phyloP scores from a whole-genome alignment of 2,888 invertebrate species.

The Ochropleura plecta region DNA sequence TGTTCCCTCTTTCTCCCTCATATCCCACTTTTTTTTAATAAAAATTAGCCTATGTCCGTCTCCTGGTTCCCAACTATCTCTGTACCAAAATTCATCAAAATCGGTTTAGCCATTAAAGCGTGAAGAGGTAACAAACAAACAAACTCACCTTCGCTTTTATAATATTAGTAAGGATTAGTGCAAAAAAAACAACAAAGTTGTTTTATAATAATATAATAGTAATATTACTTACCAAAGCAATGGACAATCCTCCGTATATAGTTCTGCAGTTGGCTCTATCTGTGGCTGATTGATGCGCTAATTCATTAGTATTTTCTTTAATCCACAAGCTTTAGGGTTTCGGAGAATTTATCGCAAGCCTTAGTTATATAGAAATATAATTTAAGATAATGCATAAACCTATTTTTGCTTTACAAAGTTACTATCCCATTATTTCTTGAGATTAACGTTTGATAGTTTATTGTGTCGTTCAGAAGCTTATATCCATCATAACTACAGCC shows the following conservation, averaged over 20 bases:
- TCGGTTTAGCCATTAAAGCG: too few relatives aligned
- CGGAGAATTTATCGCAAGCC: constrained; percentile 6
- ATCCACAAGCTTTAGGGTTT: background rate
- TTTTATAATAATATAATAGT: too few relatives aligned
- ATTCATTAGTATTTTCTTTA: constrained; percentile 1
- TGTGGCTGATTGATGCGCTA: constrained; percentile 7
- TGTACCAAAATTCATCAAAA: too few relatives aligned
- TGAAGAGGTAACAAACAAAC: too few relatives aligned
- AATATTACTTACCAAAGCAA: constrained; percentile 10
- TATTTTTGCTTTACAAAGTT: background rate
- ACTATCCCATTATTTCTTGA: background rate
- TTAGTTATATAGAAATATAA: background rate
- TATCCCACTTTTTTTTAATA: too few relatives aligned
- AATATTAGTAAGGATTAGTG: too few relatives aligned
- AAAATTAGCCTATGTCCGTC: too few relatives aligned
- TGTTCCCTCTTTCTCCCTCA: too few relatives aligned
- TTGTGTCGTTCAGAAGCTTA: background rate
- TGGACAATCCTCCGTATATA: constrained; percentile 3
- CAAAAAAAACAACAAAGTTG: too few relatives aligned
- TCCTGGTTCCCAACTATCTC: too few relatives aligned
- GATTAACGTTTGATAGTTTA: background rate
- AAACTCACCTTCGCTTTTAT: too few relatives aligned
- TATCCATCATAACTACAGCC: background rate
- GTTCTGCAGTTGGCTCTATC: background rate
- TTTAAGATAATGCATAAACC: background rate